These are phyloP conservation scores for Pristis pectinata DNA, from an alignment of 2,797 vertebrate species.

Conservation along the genomic window DNA sequence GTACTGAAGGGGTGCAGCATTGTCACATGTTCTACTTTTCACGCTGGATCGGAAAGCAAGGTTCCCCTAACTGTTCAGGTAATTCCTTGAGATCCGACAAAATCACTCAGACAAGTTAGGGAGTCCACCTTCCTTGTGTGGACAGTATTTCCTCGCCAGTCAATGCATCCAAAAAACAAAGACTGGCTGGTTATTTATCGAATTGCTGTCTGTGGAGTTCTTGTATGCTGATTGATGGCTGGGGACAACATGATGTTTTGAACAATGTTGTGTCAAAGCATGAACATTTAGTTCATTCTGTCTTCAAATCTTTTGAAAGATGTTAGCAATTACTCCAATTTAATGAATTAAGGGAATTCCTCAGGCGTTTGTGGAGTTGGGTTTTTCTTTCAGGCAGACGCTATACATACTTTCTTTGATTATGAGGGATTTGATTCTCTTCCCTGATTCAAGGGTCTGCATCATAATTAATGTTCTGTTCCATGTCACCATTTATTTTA, in stretches of 20 bases:
- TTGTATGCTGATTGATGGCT: background rate
- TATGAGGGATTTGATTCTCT: background rate
- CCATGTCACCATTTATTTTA: background rate
- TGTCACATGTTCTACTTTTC: too few species aligned
- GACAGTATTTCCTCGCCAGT: background rate
- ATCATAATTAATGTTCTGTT: slow-evolving; percentile 3
- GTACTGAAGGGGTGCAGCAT: background rate
- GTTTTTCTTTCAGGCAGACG: background rate
- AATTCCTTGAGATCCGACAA: too few species aligned
- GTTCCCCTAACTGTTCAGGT: background rate
- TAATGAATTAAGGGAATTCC: background rate
- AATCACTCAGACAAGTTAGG: too few species aligned
- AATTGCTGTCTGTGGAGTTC: background rate
- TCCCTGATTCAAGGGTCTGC: background rate
- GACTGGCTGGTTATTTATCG: too few species aligned
- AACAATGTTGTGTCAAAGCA: background rate
- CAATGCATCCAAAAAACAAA: too few species aligned
- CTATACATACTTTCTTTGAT: background rate
- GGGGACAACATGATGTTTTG: background rate
- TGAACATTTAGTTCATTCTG: background rate
- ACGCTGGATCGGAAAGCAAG: too few species aligned
- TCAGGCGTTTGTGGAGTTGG: background rate
- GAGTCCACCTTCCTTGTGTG: background rate
- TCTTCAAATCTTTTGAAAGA: background rate
- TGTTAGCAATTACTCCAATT: background rate